Conservation (phyloP, 2,797 vertebrate genomes). For the Sebastes minor region DNA sequence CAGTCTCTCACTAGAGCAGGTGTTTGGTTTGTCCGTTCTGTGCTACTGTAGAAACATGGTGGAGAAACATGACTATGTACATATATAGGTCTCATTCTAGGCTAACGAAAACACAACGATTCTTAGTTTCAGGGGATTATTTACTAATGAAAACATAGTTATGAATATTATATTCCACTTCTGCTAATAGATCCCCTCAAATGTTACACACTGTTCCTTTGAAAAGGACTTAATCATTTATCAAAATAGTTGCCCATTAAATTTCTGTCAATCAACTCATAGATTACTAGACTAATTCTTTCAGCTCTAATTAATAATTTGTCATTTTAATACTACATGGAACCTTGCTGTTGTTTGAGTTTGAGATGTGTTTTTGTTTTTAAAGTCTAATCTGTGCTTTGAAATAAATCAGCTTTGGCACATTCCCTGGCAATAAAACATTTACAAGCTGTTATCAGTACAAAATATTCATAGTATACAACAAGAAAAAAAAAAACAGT, state of each 20-base stretch:
- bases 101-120: too few species aligned
- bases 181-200: too few species aligned
- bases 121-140: too few species aligned
- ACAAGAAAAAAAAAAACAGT: not conserved
- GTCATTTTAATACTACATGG: not conserved
- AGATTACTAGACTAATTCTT: not conserved
- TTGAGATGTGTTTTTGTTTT: not conserved
- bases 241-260: not conserved
- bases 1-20: too few species aligned
- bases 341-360: not conserved
- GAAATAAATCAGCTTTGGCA: not conserved
- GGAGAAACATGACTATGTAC: too few species aligned
- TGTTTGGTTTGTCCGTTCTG: too few species aligned
- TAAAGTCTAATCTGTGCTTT: not conserved
- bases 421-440: not conserved
- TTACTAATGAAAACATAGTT: too few species aligned
- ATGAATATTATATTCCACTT: too few species aligned
- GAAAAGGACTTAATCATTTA: not conserved
- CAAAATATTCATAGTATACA: constrained; percentile 7
- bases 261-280: not conserved
- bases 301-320: not conserved
- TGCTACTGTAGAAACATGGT: too few species aligned
- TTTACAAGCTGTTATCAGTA: not conserved
- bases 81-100: too few species aligned
- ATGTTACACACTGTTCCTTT: not conserved